These are phyloP conservation scores for Bathynomus jamesi DNA, from an alignment of 1,140 invertebrate species.

Conservation along the genomic window DNA sequence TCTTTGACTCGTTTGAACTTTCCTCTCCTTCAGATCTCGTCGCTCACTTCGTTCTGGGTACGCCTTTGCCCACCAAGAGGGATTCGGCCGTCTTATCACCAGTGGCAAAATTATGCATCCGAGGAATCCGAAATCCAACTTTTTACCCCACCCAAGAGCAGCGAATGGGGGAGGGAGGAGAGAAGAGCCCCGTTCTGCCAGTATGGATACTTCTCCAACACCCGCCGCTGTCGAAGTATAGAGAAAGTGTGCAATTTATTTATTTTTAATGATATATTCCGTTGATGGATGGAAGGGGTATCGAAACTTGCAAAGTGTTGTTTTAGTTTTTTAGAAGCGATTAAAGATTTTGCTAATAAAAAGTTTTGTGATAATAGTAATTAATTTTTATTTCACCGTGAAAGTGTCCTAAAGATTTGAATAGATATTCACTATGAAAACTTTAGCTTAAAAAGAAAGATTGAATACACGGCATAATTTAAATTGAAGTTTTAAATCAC, in stretches of 20 bases:
- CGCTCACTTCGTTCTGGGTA: constrained; percentile 92
- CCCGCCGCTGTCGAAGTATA: constrained; percentile 26
- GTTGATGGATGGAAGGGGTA: too few species aligned
- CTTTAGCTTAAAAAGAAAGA: too few species aligned
- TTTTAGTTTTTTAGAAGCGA: too few species aligned
- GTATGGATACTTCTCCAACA: neutral
- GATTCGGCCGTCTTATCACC: constrained; percentile 94
- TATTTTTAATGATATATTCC: neutral
- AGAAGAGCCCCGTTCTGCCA: neutral
- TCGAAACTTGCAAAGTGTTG: too few species aligned
- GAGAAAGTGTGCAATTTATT: neutral
- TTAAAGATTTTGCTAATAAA: too few species aligned
- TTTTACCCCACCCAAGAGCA: constrained; percentile 14
- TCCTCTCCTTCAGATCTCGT: constrained; percentile 45
- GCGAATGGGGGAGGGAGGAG: constrained; percentile 13
- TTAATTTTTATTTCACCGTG: too few species aligned
- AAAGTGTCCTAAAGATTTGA: too few species aligned
- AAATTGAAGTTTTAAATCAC: too few species aligned
- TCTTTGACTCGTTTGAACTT: too few species aligned
- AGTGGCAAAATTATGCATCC: constrained; percentile 93
- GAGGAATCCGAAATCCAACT: constrained; percentile 13
- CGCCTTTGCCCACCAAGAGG: constrained; percentile 94
- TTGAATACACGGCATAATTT: too few species aligned
- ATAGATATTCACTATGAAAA: too few species aligned
- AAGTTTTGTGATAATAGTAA: too few species aligned